A percentile compares a stretch with the other conserved stretches of the same genome.
These are phyloP conservation scores for Cerceris rybyensis DNA, from an alignment of 2,888 invertebrate genomes.

Conservation along the genomic window DNA sequence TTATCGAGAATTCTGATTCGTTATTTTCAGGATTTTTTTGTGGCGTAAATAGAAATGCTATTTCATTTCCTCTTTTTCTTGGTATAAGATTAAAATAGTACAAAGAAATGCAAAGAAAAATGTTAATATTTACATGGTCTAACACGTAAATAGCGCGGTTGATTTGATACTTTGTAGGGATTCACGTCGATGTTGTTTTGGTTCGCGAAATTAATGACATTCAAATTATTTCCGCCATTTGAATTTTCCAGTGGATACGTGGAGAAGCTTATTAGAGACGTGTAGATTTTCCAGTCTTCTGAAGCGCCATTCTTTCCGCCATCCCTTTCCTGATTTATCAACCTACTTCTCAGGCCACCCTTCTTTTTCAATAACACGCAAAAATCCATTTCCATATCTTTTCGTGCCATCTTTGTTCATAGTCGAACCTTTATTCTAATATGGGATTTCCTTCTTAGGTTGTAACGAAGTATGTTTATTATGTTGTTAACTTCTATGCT, in stretches of 20 bases:
- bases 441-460: slow-evolving; percentile 17
- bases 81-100: too few relatives aligned
- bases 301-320: slow-evolving; percentile 5
- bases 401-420: slow-evolving; percentile 40
- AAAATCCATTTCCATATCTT: slow-evolving; percentile 48
- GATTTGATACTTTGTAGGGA: too few relatives aligned
- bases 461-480: slow-evolving; percentile 16
- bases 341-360: slow-evolving; percentile 14
- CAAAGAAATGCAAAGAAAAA: background rate
- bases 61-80: too few relatives aligned
- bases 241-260: background rate
- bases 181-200: too few relatives aligned
- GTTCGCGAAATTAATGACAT: too few relatives aligned
- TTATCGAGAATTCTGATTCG: background rate
- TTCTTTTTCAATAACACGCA: slow-evolving; percentile 6
- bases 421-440: slow-evolving; percentile 36
- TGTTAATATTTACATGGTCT: background rate
- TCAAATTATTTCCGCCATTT: background rate
- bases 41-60: too few relatives aligned
- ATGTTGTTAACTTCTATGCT: slow-evolving; percentile 25
- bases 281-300: slow-evolving; percentile 5
- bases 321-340: slow-evolving; percentile 20
- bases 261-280: background rate
- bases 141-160: background rate
- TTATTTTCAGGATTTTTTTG: too few relatives aligned